Conservation (phyloP, 2,888 invertebrate species). For the Polia nebulosa region DNA sequence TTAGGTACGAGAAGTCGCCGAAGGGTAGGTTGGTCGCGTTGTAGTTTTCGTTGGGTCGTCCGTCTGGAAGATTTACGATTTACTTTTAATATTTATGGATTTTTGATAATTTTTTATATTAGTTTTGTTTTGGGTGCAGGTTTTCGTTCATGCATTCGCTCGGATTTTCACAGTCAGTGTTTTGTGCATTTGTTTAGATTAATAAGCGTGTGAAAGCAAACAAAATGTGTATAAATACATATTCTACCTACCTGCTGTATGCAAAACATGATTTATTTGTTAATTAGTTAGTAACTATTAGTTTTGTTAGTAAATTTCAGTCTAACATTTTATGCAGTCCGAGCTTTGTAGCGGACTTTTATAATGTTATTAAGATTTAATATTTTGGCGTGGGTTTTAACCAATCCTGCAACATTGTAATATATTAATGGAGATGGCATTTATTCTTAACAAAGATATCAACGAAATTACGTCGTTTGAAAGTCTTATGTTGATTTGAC, state of each 20-base stretch:
- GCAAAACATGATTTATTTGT: conserved; percentile 1
- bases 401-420: neutral
- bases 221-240: neutral
- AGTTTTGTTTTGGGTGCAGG: conserved; percentile 39
- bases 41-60: conserved; percentile 89
- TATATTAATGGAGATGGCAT: neutral
- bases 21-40: conserved; percentile 90
- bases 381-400: conserved; percentile 34
- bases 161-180: conserved; percentile 22
- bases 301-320: conserved; percentile 37
- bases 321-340: neutral
- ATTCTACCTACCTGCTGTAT: neutral
- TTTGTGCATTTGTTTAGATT: conserved; percentile 35
- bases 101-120: conserved; percentile 1
- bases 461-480: neutral
- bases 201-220: conserved; percentile 42
- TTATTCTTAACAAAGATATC: too few species aligned
- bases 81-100: neutral
- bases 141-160: conserved; percentile 16
- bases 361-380: conserved; percentile 21
- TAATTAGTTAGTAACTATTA: conserved; percentile 26
- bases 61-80: conserved; percentile 75
- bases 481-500: neutral
- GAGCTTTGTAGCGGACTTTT: conserved; percentile 18
- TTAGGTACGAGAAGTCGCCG: conserved; percentile 90